Conservation (phyloP, 2,888 invertebrate species). For the Sussaba pulchella region DNA sequence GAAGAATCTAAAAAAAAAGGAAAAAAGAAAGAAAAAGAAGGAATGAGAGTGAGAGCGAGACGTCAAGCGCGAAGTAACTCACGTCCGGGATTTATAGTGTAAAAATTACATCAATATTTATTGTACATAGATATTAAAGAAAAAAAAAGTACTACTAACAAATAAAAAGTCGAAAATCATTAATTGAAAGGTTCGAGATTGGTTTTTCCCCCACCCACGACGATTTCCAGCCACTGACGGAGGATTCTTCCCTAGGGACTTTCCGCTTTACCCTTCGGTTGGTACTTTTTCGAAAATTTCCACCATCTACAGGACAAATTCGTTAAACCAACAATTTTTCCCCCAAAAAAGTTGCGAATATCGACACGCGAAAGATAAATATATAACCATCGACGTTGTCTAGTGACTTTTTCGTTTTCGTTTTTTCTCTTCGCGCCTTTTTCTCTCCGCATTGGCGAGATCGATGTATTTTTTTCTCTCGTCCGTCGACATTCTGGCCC, state of each 20-base stretch:
- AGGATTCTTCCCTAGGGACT: not conserved
- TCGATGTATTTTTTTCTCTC: slow-evolving; percentile 80
- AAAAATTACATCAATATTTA: slow-evolving; percentile 84
- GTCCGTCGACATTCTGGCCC: slow-evolving; percentile 76
- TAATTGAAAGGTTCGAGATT: slow-evolving; percentile 70
- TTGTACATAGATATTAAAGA: slow-evolving; percentile 84
- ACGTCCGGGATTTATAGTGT: slow-evolving; percentile 79
- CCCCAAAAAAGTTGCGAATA: too few species aligned
- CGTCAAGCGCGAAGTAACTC: slow-evolving; percentile 57
- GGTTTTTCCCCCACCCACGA: slow-evolving; percentile 5
- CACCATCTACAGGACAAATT: too few species aligned
- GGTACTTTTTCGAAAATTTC: too few species aligned
- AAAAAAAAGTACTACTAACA: slow-evolving; percentile 81
- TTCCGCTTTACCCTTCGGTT: not conserved
- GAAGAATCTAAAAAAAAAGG: slow-evolving; percentile 23
- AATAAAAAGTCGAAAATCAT: slow-evolving; percentile 82
- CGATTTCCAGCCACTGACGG: not conserved
- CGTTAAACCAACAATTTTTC: too few species aligned
- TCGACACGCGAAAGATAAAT: too few species aligned
- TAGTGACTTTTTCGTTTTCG: slow-evolving; percentile 66
- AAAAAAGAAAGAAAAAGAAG: slow-evolving; percentile 26
- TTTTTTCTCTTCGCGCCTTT: slow-evolving; percentile 72
- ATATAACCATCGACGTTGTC: too few species aligned
- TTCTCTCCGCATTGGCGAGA: slow-evolving; percentile 79
- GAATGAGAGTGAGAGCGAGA: slow-evolving; percentile 48